Conservation (phyloP, 2,797 vertebrate genomes). For the Coendou prehensilis region DNA sequence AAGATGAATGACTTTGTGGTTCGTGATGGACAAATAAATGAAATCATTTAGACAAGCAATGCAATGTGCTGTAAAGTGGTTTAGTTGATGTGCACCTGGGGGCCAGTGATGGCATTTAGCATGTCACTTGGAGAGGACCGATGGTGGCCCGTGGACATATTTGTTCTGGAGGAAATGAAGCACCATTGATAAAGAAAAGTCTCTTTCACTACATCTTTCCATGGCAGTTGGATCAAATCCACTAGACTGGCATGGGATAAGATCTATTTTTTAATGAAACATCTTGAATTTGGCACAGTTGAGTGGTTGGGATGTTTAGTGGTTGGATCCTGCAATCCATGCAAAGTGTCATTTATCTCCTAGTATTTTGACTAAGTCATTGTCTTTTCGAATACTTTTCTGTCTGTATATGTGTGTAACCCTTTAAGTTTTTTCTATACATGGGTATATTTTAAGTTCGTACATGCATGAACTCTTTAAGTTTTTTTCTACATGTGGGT, state of each 20-base stretch:
- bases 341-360: background rate
- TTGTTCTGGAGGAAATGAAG: slow-evolving; percentile 79
- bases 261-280: background rate
- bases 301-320: background rate
- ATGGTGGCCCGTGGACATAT: slow-evolving; percentile 77
- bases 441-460: background rate
- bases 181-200: slow-evolving; percentile 71
- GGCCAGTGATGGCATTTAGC: slow-evolving; percentile 79
- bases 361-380: background rate
- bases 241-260: background rate
- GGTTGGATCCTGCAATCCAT: background rate
- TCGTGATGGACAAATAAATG: slow-evolving; percentile 74
- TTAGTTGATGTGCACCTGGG: slow-evolving; percentile 72
- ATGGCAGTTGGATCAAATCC: background rate
- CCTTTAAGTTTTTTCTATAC: background rate
- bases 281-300: background rate
- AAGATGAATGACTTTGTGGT: slow-evolving; percentile 64
- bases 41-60: slow-evolving; percentile 79
- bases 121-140: slow-evolving; percentile 69
- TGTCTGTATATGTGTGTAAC: fast-evolving
- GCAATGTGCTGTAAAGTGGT: slow-evolving; percentile 57
- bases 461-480: background rate
- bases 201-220: slow-evolving; percentile 59
- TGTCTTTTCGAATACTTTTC: background rate
- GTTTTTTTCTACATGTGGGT: too few relatives aligned